Base-by-base conservation (phyloP, 2,113 vertebrate species). In the Ammodytes dubius region DNA sequence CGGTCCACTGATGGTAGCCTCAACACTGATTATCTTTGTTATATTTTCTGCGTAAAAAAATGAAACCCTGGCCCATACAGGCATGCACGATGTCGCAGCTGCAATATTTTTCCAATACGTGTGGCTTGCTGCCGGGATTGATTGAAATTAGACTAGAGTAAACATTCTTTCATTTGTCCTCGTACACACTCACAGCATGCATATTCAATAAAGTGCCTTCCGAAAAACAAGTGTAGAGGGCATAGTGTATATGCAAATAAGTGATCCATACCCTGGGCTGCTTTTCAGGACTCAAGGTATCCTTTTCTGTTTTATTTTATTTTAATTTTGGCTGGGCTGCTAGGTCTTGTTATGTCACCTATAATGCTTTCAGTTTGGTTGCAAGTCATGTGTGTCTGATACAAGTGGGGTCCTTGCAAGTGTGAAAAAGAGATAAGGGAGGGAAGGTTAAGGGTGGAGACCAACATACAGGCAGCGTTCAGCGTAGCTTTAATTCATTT, bases 371-470 rank as follows among this genome's bases (percentile, higher is more conserved):
- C 14, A 40, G 19, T 79, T 53, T 57, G 27, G 19, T 67, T 39
- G 17, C 7, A 59, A 45, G 70, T 66, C 56, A 35, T 64, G 35
- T 76, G 63, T 45, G n/a, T 72, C 64, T 65, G 77, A 87, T 87
- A 80, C 39, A 59, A 71, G 67, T 47, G 35, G 43, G 39, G 37
- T 59, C 37, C 27, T 2, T 58, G 66, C 63, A 74, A 74, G 73
- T 91, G 91, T 6, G 13, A 14, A 11, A 13, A 57, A 6, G 46
- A 92, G 91, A 92, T 92, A 91, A 92, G 87, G 45, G 68, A 59
- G 53, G 49, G 42, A 13, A 70, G 11, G 49, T 57, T 67, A 1
- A 58, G 85, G 88, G 80, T 82, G 88, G 84, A 74, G 85, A 57
- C 46, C 0, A 15, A 67, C 40, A 58, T 11, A 53, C 39, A 58